Evolutionary conservation across 2,888 invertebrate genomes (phyloP).

Genomic region (Chymomyza caudatula): DNA sequence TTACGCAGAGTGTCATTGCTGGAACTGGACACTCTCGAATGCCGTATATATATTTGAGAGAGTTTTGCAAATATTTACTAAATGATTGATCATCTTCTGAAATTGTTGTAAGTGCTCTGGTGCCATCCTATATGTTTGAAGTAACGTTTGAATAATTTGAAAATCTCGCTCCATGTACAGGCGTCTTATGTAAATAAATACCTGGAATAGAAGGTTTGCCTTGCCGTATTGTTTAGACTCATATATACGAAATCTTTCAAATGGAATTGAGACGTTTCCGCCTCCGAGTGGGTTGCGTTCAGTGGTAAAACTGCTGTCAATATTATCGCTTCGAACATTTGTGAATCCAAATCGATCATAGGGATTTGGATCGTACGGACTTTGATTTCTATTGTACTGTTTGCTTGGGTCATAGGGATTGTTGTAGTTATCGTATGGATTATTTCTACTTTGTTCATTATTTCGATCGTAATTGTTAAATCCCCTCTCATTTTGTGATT

Average conservation of each 20-base stretch:
- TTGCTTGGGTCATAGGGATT: conserved; percentile 44
- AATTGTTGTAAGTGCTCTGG: conserved; percentile 83
- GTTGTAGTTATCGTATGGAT: conserved; percentile 43
- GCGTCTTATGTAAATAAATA: conserved; percentile 64
- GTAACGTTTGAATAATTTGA: neutral
- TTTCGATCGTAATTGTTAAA: conserved; percentile 50
- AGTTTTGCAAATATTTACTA: conserved; percentile 84
- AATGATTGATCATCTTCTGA: conserved; percentile 88
- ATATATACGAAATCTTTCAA: conserved; percentile 86
- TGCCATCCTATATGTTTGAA: conserved; percentile 82
- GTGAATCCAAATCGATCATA: conserved; percentile 48
- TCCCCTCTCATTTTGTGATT: conserved; percentile 30
- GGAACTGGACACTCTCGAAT: conserved; percentile 90
- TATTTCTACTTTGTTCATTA: conserved; percentile 50
- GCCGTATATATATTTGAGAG: conserved; percentile 84
- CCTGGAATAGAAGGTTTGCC: conserved; percentile 89
- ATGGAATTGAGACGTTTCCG: conserved; percentile 62
- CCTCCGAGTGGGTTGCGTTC: conserved; percentile 60
- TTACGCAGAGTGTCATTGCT: conserved; percentile 92
- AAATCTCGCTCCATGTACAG: too few species aligned
- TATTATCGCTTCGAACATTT: conserved; percentile 64
- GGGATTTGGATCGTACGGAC: conserved; percentile 39
- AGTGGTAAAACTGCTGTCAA: conserved; percentile 73
- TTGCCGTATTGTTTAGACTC: conserved; percentile 84
- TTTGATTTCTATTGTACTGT: conserved; percentile 40